Evolutionary conservation across 2,888 invertebrate species (phyloP), one percentile per base, ranked within the genome.

Genomic region (Zaprionus obscuricornis): DNA sequence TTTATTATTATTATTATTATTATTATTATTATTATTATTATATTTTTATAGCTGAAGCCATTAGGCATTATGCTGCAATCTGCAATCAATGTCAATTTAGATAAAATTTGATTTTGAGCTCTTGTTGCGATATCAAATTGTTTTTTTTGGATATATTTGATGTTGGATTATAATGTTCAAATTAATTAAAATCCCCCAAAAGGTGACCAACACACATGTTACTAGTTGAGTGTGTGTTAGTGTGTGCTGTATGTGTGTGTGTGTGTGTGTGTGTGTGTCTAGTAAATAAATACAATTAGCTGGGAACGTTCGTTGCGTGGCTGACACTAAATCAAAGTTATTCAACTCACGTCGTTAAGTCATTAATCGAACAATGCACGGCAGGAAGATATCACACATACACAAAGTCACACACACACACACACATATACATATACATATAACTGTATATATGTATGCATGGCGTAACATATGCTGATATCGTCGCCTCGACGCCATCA

Each of bases 331-430:
- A 81, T 81, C 84, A 84, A 81, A 84, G 77, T 84, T 81, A 81
- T 81, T 81, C 79, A 73, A 70, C 82, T 73, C 79, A 81, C 79
- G 79, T 81, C 84, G 84, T 81, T 84, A 84, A 81, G 79, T 84
- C 79, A 81, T 81, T 81, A 81, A 81, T 81, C 79, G 79, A 81
- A 84, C 79, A 83, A 83, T 83, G 72, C 79, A 83, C 66, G 64
- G 57, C 69, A 69, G 64, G 47, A 79, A 72, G 68, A 79, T 58
- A 46, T 54, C 54, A 26, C 37, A 33, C 46, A 51, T 39, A 58
- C 43, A 51, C 37, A 42, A 34, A 45, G 18, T 42, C 50, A 49
- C 45, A 36, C 24, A 39, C 33, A 29, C 47, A 36, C 57, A 37
- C 26, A 46, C 33, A 34, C 40, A 36, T 29, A 43, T 22, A 47